Base-by-base conservation (phyloP, 2,113 vertebrate species). In the Jacana jacana region DNA sequence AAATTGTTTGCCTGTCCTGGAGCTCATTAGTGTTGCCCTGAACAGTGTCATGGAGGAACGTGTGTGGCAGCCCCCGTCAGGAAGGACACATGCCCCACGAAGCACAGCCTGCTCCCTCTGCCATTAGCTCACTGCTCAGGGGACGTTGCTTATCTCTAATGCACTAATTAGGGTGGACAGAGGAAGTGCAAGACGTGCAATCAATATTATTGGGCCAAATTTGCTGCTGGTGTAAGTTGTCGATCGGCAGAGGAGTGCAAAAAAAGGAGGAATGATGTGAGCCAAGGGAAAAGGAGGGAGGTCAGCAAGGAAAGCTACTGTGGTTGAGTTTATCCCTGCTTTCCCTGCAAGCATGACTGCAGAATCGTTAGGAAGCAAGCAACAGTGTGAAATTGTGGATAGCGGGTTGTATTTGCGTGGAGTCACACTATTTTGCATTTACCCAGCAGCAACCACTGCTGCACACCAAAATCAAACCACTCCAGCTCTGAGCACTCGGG, bases 11-110 rank as follows among this genome's bases (percentile, higher is more conserved):
- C 68, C 68, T 92, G 68, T 11, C 54, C 81, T 39, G 78, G 70
- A 91, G 79, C 92, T 96, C 91, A 81, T 94, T 93, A 95, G 94
- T 20, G 61, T 72, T 44, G 75, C 80, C 86, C 92, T 58, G 88
- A 83, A n/a, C 94, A 73, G 58, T 9, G 73, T 78, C 77, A 54
- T 3, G 8, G 63, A 46, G 66, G 88, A 80, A 31, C 12, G n/a
- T 0, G 6, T 33, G 86, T 82, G 89, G 91, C 84, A 88, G 93
- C 70, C 73, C 81, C 81, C 0, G 0, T 24, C 68, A 72, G 77
- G 89, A 87, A 83, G 78, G 60, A 37, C 11, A 1, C 4, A 8
- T 6, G 55, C 68, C 72, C 84, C 10, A 3, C 13, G 1, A 30
- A 35, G 71, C 64, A 1, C 0, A 1, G 54, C 46, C 93, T 44